Conservation (phyloP, 2,113 vertebrate species). For the Elanus axillaris region DNA sequence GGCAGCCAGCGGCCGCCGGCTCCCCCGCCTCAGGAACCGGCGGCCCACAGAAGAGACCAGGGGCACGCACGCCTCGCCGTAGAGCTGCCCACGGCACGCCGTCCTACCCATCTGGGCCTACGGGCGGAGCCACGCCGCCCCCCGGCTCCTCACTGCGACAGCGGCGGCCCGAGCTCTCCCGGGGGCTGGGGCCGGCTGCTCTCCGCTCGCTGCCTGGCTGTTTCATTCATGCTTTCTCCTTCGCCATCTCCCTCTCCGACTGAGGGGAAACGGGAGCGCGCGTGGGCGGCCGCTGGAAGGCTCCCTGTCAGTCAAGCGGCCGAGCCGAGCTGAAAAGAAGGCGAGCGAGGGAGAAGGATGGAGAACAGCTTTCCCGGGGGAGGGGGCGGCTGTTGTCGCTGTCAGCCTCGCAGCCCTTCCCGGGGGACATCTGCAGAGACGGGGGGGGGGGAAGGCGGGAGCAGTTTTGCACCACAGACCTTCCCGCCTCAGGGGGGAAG, state of each 20-base stretch:
- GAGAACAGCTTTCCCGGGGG: slow-evolving; percentile 34
- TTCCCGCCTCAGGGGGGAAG: background rate
- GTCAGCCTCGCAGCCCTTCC: slow-evolving; percentile 7
- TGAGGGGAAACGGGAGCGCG: slow-evolving; percentile 43
- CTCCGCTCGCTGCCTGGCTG: background rate
- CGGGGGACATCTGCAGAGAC: background rate
- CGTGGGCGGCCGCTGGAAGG: slow-evolving; percentile 68
- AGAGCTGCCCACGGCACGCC: background rate
- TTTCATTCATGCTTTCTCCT: slow-evolving; percentile 67
- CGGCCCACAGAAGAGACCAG: background rate
- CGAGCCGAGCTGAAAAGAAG: slow-evolving; percentile 54
- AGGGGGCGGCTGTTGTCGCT: slow-evolving; percentile 45
- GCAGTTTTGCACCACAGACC: background rate
- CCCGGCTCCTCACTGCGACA: background rate
- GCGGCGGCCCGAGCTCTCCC: background rate
- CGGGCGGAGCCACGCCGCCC: background rate
- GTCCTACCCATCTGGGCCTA: background rate
- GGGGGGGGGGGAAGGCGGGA: background rate
- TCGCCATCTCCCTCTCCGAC: slow-evolving; percentile 24
- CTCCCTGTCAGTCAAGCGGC: slow-evolving; percentile 66
- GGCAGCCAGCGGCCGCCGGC: accelerated
- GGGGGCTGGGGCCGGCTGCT: background rate
- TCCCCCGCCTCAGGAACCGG: background rate
- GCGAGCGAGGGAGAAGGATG: slow-evolving; percentile 13
- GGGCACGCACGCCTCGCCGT: background rate